Evolutionary conservation across 1,140 invertebrate genomes (phyloP), one percentile per base, ranked within the genome.

Genomic region (Drosophila subpulchrella): DNA sequence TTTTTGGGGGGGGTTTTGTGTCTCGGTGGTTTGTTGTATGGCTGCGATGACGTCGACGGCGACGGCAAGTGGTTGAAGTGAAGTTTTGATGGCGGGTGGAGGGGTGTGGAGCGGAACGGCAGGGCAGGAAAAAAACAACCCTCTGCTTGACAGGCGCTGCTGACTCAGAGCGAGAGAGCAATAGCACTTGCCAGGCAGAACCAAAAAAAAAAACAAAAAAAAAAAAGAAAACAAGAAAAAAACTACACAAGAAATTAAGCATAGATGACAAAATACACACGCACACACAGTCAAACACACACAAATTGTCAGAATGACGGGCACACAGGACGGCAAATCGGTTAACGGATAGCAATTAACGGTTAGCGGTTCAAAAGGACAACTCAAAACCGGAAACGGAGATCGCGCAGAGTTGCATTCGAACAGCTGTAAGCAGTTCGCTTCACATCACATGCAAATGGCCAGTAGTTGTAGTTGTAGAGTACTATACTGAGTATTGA

Each of bases 41-140:
- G 83, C 82, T 88, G 83, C 72, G 59, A 71, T 81, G 78, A 80
- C 78, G 77, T 71, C 78, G 78, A 63, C 76, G 48, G 20, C 47
- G 38, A 46, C 57, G 81, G 82, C 78, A 81, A 88, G 79, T 86
- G 83, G 83, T 86, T 86, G 79, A 84, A 88, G 61, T 81, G 73
- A 61, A 88, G 81, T 68, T 66, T 53, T 39, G 30, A 20, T 10
- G 42, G 20, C 20, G 42, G 63, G 54, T 47, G 55, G 48, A 41
- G 41, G 65, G 30, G 48, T n/a, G 47, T 32, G 62, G 66, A 72
- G 53, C 36, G 38, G 67, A 72, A 54, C 36, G 54, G 53, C 81
- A 78, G 61, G 58, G n/a, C 36, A 57, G 67, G 57, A 57, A 73
- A 59, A 86, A 81, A 81, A 72, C 74, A 75, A 84, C 81, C 81